Evolutionary conservation across 2,797 vertebrate species (phyloP).

Genomic region (Tolypeutes matacus): DNA sequence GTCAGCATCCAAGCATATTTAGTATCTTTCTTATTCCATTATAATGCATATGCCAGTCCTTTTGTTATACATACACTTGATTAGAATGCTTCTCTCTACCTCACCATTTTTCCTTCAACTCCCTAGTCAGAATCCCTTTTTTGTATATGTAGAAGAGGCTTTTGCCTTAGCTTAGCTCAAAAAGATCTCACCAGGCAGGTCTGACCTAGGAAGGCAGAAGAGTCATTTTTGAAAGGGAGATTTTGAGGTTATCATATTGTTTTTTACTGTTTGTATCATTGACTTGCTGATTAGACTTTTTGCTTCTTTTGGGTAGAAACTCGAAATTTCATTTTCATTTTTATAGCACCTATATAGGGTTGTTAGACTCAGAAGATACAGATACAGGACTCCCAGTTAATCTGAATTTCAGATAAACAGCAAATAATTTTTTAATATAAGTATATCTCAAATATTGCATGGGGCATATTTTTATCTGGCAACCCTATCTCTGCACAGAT

Average conservation of each 20-base stretch:
- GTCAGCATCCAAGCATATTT: background rate
- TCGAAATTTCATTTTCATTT: background rate
- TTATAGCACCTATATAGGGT: background rate
- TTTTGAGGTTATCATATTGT: background rate
- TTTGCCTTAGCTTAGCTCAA: background rate
- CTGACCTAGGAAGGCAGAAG: background rate
- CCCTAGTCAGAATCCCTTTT: background rate
- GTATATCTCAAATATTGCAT: background rate
- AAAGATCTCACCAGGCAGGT: background rate
- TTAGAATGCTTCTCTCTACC: background rate
- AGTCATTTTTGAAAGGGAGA: background rate
- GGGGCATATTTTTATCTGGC: background rate
- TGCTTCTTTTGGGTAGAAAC: background rate
- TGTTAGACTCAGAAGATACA: slow-evolving; percentile 4
- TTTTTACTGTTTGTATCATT: background rate
- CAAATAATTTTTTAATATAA: slow-evolving; percentile 14
- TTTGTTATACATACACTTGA: background rate
- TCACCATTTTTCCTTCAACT: background rate
- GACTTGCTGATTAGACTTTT: background rate
- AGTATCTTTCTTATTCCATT: background rate
- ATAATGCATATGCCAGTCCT: background rate
- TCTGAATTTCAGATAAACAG: slow-evolving; percentile 22
- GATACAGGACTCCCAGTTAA: background rate
- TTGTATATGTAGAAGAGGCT: background rate
- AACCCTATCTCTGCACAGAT: background rate